Conservation (phyloP, 2,888 invertebrate species). For the Platynereis dumerilii region DNA sequence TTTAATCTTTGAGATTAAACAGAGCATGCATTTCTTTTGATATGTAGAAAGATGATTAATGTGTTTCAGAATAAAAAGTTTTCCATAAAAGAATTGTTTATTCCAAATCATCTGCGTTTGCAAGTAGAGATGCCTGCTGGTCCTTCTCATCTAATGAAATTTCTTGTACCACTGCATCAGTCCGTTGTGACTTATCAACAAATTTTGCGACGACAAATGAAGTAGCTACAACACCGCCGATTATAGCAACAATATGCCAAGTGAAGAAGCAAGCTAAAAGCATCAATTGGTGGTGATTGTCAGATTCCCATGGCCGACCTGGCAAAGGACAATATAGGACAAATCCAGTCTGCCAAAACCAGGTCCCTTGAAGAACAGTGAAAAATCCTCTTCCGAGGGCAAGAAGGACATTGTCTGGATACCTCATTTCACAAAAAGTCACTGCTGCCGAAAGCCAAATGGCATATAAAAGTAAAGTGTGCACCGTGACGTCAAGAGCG, state of each 20-base stretch:
- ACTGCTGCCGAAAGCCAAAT: slow-evolving; percentile 56
- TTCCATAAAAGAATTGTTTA: no score
- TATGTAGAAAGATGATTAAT: no score
- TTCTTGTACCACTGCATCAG: no score
- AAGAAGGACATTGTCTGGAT: slow-evolving; percentile 57
- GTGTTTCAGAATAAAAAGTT: no score
- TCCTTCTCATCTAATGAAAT: neutral
- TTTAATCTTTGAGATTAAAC: no score
- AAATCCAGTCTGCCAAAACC: slow-evolving; percentile 67
- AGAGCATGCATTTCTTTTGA: no score
- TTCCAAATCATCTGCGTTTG: no score
- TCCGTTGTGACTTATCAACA: no score
- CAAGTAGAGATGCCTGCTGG: no score
- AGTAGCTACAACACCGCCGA: neutral
- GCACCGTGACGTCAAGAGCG: slow-evolving; percentile 60
- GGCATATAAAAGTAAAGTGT: slow-evolving; percentile 64
- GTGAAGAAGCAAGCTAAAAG: slow-evolving; percentile 62
- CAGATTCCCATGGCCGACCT: slow-evolving; percentile 55
- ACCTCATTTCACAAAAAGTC: slow-evolving; percentile 60
- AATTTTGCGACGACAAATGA: neutral
- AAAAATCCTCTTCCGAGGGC: slow-evolving; percentile 62
- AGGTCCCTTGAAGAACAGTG: slow-evolving; percentile 66
- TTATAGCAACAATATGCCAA: slow-evolving; percentile 47
- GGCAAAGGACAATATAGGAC: slow-evolving; percentile 65
- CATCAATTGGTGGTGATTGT: slow-evolving; percentile 63